phyloP scores from a whole-genome alignment of 2,888 invertebrate species.

The Eurois occulta region DNA sequence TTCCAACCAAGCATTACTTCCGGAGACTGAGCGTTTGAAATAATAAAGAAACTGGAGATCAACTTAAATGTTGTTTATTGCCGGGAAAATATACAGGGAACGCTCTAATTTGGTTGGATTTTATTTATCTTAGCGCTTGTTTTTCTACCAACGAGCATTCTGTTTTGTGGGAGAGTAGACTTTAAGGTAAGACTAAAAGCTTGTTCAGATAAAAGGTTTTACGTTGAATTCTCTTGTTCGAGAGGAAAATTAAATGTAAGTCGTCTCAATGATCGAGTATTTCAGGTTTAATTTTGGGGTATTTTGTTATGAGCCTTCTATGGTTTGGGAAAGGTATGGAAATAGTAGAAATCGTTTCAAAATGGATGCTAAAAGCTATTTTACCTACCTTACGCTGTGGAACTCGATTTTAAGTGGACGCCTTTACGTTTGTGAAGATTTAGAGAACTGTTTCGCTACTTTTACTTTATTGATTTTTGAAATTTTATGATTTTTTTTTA shows the following conservation, averaged over 20 bases:
- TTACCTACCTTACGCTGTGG: too few species aligned
- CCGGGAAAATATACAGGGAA: constrained; percentile 47
- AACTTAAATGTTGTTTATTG: constrained; percentile 65
- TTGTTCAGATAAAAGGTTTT: constrained; percentile 19
- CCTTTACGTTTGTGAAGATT: not conserved
- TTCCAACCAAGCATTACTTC: constrained; percentile 50
- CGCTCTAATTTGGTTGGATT: constrained; percentile 58
- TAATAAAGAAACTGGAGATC: constrained; percentile 64
- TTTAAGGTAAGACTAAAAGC: constrained; percentile 17
- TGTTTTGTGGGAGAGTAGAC: constrained; percentile 19
- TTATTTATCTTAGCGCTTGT: constrained; percentile 53
- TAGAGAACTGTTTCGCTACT: not conserved
- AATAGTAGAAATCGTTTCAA: not conserved
- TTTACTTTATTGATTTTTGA: not conserved
- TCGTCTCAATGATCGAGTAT: not conserved
- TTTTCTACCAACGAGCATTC: constrained; percentile 41
- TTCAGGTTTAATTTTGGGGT: not conserved
- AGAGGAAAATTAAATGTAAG: not conserved
- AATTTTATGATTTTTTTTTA: not conserved
- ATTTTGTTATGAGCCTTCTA: not conserved
- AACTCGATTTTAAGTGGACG: not conserved
- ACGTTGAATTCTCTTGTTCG: not conserved
- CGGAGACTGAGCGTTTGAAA: constrained; percentile 58
- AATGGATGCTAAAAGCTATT: constrained; percentile 2
- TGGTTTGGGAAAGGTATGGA: not conserved